These are phyloP conservation scores for Alentia gelatinosa DNA, from an alignment of 2,888 invertebrate species.

Conservation along the genomic window DNA sequence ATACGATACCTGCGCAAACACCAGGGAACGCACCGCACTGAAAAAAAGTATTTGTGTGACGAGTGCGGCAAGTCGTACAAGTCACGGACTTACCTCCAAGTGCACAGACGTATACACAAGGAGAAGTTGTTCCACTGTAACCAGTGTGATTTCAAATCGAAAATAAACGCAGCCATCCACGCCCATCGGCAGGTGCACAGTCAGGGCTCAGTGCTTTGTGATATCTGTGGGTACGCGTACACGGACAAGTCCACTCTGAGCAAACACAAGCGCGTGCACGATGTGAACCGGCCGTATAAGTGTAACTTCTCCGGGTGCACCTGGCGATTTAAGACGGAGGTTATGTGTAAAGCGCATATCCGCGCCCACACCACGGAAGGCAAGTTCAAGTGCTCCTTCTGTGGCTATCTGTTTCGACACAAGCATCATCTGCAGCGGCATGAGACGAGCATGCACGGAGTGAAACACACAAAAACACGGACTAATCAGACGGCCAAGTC, in stretches of 20 bases:
- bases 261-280: conserved; percentile 78
- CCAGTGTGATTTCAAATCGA: conserved; percentile 77
- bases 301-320: conserved; percentile 76
- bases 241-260: conserved; percentile 75
- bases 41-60: conserved; percentile 72
- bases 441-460: conserved; percentile 72
- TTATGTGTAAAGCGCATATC: conserved; percentile 75
- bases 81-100: conserved; percentile 70
- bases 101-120: conserved; percentile 72
- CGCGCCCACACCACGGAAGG: conserved; percentile 72
- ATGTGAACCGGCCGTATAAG: conserved; percentile 72
- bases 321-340: conserved; percentile 76
- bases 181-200: conserved; percentile 77
- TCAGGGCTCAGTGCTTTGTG: conserved; percentile 75
- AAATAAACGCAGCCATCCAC: conserved; percentile 73
- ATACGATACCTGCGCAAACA: conserved; percentile 75
- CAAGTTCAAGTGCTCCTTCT: conserved; percentile 73
- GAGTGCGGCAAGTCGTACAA: conserved; percentile 77
- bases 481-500: background rate
- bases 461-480: conserved; percentile 58
- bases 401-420: conserved; percentile 76
- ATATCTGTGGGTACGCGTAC: conserved; percentile 77
- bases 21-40: conserved; percentile 68
- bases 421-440: conserved; percentile 78
- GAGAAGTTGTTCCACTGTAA: conserved; percentile 69